Base-by-base conservation (phyloP, 1,140 invertebrate species). In the Carposina sasakii region DNA sequence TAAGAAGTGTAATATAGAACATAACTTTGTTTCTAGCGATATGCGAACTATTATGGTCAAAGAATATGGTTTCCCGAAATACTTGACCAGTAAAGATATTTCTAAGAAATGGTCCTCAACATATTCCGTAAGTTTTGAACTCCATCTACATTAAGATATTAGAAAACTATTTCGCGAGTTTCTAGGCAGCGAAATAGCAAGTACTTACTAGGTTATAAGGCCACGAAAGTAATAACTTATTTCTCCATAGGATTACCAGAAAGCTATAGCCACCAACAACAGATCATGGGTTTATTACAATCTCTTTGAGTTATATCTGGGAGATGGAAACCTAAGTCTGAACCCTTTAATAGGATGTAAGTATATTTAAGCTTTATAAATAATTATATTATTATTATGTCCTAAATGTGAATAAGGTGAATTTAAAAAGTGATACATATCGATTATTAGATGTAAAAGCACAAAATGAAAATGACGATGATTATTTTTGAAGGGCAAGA, bases 231-330 rank as follows among this genome's bases (percentile, higher is more conserved):
- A n/a, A n/a, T n/a, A n/a, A n/a, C n/a, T n/a, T n/a, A n/a, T n/a
- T n/a, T n/a, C n/a, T n/a, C n/a, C n/a, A 9, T 48, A 84, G 79
- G 79, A 84, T 26, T 84, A 76, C 48, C 79, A 84, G 48, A 84
- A 81, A 48, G 64, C 79, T 2, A 76, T 72, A 37, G 79, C 79
- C 1, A 81, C 76, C 13, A 68, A 76, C 15, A 84, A 83, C 48
- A 76, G 70, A 24, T 56, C 58, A 0, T 84, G 79, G 79, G 56
- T 84, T 13, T 84, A 84, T 42, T 73, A 75, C 49, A 67, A 62
- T 21, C 42, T 84, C 23, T 78, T 84, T 30, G 74, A 84, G 21
- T 15, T 75, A 4, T 81, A 84, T 40, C 48, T 81, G 10, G 81
- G 81, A 1, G 81, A 84, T 44, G 67, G 71, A 19, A 69, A 52